Conservation (phyloP, 2,113 vertebrate genomes). For the Vombatus ursinus region DNA sequence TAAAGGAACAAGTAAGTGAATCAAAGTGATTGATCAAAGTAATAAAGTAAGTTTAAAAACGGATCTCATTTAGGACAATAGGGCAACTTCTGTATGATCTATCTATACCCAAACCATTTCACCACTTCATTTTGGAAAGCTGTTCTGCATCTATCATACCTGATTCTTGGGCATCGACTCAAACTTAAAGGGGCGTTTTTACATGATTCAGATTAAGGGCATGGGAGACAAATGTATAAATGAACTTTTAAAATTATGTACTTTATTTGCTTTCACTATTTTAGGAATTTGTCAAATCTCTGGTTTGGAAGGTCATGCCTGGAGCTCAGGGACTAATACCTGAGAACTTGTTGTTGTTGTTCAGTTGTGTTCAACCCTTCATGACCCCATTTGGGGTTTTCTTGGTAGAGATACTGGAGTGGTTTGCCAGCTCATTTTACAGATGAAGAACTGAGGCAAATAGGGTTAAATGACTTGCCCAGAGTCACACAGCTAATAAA, state of each 20-base stretch:
- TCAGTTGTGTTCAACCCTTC: neutral
- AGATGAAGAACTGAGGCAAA: too few relatives aligned
- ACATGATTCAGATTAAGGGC: neutral
- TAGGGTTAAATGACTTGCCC: too few relatives aligned
- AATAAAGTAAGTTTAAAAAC: neutral
- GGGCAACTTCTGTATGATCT: neutral
- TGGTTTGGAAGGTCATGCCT: neutral
- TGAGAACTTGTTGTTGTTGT: neutral
- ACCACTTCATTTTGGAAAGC: neutral
- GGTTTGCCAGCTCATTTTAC: neutral
- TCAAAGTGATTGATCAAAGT: neutral
- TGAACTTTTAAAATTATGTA: neutral
- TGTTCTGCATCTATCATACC: neutral
- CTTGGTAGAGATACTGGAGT: neutral
- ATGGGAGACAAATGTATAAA: neutral
- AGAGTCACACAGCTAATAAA: too few relatives aligned
- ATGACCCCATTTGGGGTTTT: neutral
- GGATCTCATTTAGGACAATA: neutral
- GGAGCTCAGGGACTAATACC: neutral
- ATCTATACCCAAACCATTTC: neutral
- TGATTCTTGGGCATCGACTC: neutral
- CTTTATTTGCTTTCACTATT: neutral
- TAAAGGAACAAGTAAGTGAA: neutral
- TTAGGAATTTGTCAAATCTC: neutral
- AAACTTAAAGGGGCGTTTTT: neutral